Percentiles rank a stretch among this genome's conserved stretches.
These are phyloP conservation scores for Mesembrinibis cayennensis DNA, from an alignment of 2,113 vertebrate species.

Conservation along the genomic window DNA sequence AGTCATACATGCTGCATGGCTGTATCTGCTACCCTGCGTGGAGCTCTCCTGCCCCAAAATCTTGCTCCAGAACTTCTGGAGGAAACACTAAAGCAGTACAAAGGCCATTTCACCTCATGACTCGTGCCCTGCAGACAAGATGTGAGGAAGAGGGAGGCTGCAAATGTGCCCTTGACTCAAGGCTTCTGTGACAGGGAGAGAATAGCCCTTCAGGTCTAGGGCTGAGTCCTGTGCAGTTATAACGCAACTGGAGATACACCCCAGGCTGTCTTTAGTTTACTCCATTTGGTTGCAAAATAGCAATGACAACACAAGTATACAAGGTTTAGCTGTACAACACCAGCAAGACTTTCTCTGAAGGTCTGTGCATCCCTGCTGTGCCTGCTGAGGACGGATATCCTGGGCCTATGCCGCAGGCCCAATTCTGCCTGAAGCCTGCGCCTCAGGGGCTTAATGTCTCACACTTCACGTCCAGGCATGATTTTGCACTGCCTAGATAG, in stretches of 20 bases:
- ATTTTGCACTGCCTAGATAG: not conserved
- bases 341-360: not conserved
- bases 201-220: not conserved
- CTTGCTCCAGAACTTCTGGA: not conserved
- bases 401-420: accelerated
- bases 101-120: not conserved
- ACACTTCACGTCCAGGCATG: not conserved
- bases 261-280: not conserved
- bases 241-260: not conserved
- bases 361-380: not conserved
- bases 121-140: not conserved
- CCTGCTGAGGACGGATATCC: not conserved
- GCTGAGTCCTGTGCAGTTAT: accelerated
- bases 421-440: not conserved
- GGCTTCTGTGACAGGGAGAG: not conserved
- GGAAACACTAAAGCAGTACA: not conserved
- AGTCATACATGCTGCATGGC: not conserved
- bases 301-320: not conserved
- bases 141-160: not conserved
- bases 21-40: not conserved
- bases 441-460: not conserved
- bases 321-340: not conserved
- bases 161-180: accelerated
- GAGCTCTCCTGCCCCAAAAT: not conserved
- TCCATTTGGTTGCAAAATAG: not conserved